phyloP scores from a whole-genome alignment of 2,888 invertebrate genomes.

The Coenonympha glycerion region DNA sequence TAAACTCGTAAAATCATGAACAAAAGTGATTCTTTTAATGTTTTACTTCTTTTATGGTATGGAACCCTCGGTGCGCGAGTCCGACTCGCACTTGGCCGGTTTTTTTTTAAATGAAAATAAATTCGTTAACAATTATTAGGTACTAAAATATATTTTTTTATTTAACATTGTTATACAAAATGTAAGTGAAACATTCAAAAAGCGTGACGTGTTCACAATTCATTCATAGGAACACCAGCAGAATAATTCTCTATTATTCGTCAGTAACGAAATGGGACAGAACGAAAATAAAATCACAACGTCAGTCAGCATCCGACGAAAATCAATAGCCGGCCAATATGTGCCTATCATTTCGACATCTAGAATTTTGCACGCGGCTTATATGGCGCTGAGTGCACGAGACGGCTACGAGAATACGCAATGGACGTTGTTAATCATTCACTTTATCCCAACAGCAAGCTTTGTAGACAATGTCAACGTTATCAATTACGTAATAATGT shows the following conservation, averaged over 20 bases:
- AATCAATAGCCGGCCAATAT: conserved; percentile 66
- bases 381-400: conserved; percentile 29
- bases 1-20: too few species aligned
- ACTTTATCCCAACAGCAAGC: too few species aligned
- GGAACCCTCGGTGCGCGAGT: too few species aligned
- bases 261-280: conserved; percentile 27
- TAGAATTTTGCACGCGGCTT: conserved; percentile 53
- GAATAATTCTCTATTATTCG: conserved; percentile 28
- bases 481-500: too few species aligned
- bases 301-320: conserved; percentile 48
- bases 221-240: conserved; percentile 25
- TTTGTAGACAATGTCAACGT: too few species aligned
- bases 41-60: too few species aligned
- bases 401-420: conserved; percentile 11
- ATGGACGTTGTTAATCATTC: not conserved
- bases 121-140: too few species aligned
- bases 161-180: too few species aligned
- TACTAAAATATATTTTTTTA: too few species aligned
- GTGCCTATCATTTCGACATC: conserved; percentile 68
- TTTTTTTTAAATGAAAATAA: too few species aligned
- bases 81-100: too few species aligned
- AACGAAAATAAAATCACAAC: conserved; percentile 41
- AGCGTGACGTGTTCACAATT: not conserved
- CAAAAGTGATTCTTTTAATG: too few species aligned
- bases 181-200: not conserved